Percentiles rank a stretch among this genome's conserved stretches.
Evolutionary conservation across 2,113 vertebrate genomes (phyloP).

Genomic region (Pogonocichla stellata): DNA sequence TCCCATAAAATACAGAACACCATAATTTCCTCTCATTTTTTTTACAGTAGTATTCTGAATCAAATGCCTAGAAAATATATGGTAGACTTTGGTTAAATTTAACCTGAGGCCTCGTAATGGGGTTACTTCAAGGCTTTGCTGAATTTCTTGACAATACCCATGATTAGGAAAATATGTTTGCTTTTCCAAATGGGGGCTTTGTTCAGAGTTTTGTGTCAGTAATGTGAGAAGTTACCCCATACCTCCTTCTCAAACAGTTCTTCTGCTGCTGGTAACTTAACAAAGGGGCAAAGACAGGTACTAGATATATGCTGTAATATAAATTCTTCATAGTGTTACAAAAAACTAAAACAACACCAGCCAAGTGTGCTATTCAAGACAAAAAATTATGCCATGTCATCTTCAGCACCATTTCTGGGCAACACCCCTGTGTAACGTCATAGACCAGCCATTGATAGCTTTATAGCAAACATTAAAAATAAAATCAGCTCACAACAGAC

Average conservation of each 20-base stretch:
- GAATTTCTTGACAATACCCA: neutral
- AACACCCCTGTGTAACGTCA: neutral
- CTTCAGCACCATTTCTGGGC: neutral
- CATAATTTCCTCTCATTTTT: neutral
- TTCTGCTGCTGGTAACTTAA: neutral
- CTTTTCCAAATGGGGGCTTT: neutral
- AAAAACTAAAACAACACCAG: neutral
- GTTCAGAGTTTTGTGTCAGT: neutral
- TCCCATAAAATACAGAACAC: neutral
- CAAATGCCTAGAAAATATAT: neutral
- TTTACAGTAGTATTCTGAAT: neutral
- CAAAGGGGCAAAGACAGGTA: neutral
- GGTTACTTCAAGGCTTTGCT: neutral
- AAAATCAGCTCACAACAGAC: neutral
- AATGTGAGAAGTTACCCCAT: neutral
- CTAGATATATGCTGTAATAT: neutral
- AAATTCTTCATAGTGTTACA: neutral
- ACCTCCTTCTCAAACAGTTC: neutral
- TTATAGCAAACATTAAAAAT: neutral
- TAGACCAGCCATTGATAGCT: neutral
- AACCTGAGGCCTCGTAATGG: neutral
- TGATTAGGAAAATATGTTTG: neutral
- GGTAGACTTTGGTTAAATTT: neutral
- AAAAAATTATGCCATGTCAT: neutral
- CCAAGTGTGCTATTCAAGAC: neutral